phyloP scores from a whole-genome alignment of 1,140 invertebrate genomes.

The Drosophila bocqueti region DNA sequence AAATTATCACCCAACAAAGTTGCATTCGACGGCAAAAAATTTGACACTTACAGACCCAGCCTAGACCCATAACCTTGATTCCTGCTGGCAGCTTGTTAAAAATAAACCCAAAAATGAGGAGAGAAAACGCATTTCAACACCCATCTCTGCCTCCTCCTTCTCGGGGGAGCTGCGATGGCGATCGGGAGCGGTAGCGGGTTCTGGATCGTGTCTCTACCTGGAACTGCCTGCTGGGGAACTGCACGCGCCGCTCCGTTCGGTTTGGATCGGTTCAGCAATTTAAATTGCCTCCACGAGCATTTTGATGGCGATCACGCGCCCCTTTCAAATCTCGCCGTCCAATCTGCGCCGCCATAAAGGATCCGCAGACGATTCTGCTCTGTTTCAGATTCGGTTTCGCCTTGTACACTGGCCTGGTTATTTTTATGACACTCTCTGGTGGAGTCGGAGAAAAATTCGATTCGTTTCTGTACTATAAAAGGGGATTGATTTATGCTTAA shows the following conservation, averaged over 20 bases:
- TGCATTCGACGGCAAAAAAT: slow-evolving; percentile 33
- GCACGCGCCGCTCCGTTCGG: slow-evolving; percentile 39
- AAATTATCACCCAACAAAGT: slow-evolving; percentile 68
- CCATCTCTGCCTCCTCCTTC: slow-evolving; percentile 21
- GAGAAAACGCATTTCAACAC: slow-evolving; percentile 46
- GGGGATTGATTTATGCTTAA: too few species aligned
- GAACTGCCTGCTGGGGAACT: slow-evolving; percentile 27
- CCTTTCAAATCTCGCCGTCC: slow-evolving; percentile 70
- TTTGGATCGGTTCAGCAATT: slow-evolving; percentile 65
- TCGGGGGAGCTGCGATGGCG: background rate
- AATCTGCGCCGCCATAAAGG: slow-evolving; percentile 64
- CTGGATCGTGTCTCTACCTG: slow-evolving; percentile 56
- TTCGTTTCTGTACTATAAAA: too few species aligned
- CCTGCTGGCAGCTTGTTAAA: slow-evolving; percentile 48
- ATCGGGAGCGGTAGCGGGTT: slow-evolving; percentile 42
- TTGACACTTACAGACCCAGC: slow-evolving; percentile 29
- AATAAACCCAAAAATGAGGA: slow-evolving; percentile 41
- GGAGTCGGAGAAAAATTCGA: slow-evolving; percentile 8
- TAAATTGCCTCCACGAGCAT: slow-evolving; percentile 81
- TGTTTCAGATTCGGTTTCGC: slow-evolving; percentile 13
- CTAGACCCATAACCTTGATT: slow-evolving; percentile 72
- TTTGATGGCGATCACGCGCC: slow-evolving; percentile 82
- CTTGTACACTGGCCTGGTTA: slow-evolving; percentile 7
- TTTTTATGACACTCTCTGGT: slow-evolving; percentile 73
- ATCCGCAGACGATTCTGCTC: slow-evolving; percentile 26